A percentile compares a stretch with the other conserved stretches of the same genome.
Evolutionary conservation across 2,113 vertebrate genomes (phyloP).

Genomic region (Ginglymostoma cirratum): DNA sequence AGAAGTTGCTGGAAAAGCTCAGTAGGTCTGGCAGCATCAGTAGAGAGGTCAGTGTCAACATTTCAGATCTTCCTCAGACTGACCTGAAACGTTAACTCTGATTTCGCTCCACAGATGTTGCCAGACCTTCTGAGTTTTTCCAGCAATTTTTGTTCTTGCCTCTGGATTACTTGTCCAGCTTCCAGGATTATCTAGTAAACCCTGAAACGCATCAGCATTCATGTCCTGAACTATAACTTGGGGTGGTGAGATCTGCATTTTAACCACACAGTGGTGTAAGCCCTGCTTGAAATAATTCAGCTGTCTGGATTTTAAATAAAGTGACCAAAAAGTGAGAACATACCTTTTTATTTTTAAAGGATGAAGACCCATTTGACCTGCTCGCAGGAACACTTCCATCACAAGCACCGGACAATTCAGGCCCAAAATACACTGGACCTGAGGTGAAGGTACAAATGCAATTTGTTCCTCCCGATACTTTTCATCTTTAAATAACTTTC

Average conservation of each 20-base stretch:
- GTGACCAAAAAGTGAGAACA: not conserved
- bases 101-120: no score
- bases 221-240: not conserved
- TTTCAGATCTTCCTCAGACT: no score
- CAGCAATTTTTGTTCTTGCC: no score
- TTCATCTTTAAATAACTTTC: not conserved
- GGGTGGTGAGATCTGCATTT: no score
- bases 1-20: no score
- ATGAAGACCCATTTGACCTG: not conserved
- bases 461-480: not conserved
- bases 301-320: not conserved
- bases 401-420: not conserved
- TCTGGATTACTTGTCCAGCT: not conserved
- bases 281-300: not conserved
- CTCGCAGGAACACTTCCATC: not conserved
- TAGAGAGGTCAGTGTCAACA: no score
- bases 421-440: not conserved
- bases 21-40: no score
- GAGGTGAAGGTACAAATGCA: not conserved
- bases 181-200: not conserved
- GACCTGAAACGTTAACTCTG: no score
- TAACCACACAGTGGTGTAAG: not conserved
- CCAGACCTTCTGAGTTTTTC: no score
- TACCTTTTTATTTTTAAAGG: not conserved
- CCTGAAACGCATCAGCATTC: not conserved